phyloP scores from a whole-genome alignment of 2,888 invertebrate genomes.

The Atethmia centrago region DNA sequence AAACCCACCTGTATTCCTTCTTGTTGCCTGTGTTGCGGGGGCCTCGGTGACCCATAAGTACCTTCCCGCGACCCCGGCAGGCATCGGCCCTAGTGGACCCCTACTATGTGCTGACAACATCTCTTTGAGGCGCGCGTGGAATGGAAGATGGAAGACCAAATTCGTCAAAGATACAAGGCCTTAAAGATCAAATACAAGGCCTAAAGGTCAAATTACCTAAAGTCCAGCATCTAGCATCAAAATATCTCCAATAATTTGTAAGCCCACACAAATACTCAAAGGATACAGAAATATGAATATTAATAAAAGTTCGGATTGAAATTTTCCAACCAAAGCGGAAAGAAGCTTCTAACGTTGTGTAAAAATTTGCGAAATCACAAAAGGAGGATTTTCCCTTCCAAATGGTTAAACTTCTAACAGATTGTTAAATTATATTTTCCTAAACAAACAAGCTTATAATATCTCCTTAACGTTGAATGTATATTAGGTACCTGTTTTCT shows the following conservation, averaged over 20 bases:
- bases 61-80: too few species aligned
- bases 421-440: conserved; percentile 62
- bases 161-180: background rate
- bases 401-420: conserved; percentile 60
- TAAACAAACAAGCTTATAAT: conserved; percentile 60
- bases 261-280: conserved; percentile 13
- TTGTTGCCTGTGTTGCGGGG: too few species aligned
- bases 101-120: too few species aligned
- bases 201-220: background rate
- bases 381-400: conserved; percentile 46
- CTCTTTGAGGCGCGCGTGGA: too few species aligned
- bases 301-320: conserved; percentile 54
- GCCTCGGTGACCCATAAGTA: too few species aligned
- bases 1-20: too few species aligned
- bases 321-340: conserved; percentile 32
- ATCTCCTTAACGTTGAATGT: conserved; percentile 45
- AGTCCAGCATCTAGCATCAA: background rate
- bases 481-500: conserved; percentile 42
- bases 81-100: too few species aligned
- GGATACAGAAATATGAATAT: conserved; percentile 33
- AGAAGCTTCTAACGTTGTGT: conserved; percentile 30
- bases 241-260: conserved; percentile 20
- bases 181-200: conserved; percentile 2
- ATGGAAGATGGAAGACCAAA: too few species aligned
- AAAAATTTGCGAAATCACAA: conserved; percentile 58